A percentile compares a stretch with the other conserved stretches of the same genome.
phyloP scores from a whole-genome alignment of 2,888 invertebrate genomes.

The Lysandra bellargus region DNA sequence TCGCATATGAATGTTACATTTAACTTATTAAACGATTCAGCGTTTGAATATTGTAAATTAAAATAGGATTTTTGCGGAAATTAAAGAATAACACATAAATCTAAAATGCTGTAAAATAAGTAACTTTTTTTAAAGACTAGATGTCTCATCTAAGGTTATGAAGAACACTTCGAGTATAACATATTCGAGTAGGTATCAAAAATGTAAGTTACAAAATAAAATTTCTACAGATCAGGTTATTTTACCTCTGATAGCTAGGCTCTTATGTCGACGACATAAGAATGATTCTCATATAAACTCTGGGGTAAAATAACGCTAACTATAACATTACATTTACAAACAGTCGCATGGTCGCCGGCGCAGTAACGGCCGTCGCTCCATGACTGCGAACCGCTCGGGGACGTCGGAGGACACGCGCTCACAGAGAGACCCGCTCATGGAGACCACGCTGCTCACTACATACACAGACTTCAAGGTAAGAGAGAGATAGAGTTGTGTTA shows the following conservation, averaged over 20 bases:
- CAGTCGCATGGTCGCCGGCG: conserved; percentile 67
- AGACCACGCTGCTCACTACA: conserved; percentile 67
- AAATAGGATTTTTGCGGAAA: background rate
- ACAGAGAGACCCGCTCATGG: conserved; percentile 59
- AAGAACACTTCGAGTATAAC: too few species aligned
- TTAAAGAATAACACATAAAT: background rate
- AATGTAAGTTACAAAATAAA: too few species aligned
- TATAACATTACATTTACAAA: background rate
- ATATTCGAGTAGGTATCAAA: too few species aligned
- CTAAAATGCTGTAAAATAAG: background rate
- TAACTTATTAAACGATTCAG: too few species aligned
- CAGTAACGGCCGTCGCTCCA: conserved; percentile 57
- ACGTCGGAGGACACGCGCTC: conserved; percentile 44
- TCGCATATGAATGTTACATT: too few species aligned
- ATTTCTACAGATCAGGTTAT: too few species aligned
- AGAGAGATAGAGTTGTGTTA: background rate
- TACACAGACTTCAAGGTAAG: conserved; percentile 72
- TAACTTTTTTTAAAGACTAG: too few species aligned
- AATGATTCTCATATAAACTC: background rate
- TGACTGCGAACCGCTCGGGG: conserved; percentile 46
- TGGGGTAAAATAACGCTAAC: background rate
- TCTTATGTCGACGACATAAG: too few species aligned
- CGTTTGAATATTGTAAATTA: too few species aligned
- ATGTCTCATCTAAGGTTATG: too few species aligned
- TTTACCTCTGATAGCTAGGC: background rate